A percentile compares a stretch with the other conserved stretches of the same genome.
Conservation (phyloP, 1,140 invertebrate species). For the Aradophagus sp. region DNA sequence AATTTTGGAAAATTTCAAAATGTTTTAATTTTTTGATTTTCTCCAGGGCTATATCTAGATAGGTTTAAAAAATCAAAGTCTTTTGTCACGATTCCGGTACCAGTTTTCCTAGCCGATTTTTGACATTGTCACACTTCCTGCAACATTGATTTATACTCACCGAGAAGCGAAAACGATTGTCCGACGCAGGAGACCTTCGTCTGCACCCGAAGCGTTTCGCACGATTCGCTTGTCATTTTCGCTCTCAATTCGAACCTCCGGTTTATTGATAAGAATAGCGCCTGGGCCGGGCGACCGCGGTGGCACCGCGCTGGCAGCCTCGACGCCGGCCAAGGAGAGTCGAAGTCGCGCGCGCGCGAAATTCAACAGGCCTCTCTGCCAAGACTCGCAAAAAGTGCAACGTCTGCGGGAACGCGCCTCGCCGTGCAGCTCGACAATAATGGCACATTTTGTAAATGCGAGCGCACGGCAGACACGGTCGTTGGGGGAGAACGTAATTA, state of each 20-base stretch:
- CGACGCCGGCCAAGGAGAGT: conserved; percentile 20
- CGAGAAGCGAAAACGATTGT: no score
- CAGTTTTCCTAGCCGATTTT: no score
- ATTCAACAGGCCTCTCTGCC: conserved; percentile 39
- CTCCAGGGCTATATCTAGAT: no score
- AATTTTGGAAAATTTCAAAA: no score
- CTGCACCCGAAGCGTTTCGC: conserved; percentile 6
- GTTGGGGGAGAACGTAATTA: conserved; percentile 22
- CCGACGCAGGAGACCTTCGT: no score
- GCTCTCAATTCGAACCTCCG: conserved; percentile 24
- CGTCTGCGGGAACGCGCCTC: conserved; percentile 21
- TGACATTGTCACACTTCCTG: no score
- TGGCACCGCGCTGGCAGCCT: conserved; percentile 15
- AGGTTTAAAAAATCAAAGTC: no score
- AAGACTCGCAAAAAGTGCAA: conserved; percentile 41
- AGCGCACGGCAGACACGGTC: conserved; percentile 17
- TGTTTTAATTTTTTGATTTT: no score
- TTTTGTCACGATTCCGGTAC: no score
- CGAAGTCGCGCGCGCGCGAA: conserved; percentile 26
- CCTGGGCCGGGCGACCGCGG: conserved; percentile 29
- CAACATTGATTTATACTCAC: no score
- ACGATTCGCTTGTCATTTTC: conserved; percentile 35
- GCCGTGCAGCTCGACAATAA: conserved; percentile 33
- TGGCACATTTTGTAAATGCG: conserved; percentile 30
- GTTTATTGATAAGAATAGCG: conserved; percentile 52